Evolutionary conservation across 2,113 vertebrate genomes (phyloP), one percentile per base, ranked within the genome.

Genomic region (Anguilla rostrata): DNA sequence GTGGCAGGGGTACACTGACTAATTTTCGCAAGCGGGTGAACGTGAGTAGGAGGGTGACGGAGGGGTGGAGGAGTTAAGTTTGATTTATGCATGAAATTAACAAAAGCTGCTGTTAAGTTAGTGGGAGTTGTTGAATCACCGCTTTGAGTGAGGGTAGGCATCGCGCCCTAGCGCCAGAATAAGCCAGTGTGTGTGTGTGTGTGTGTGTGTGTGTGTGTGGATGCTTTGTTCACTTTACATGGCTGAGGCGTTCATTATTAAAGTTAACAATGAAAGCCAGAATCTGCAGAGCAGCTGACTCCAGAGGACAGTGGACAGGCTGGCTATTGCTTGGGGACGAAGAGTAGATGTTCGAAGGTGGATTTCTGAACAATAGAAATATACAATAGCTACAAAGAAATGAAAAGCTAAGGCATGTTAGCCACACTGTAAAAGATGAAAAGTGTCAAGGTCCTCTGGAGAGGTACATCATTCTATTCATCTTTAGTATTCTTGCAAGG

Each of bases 261-360:
- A 40, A 46, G 83, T 49, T 39, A 39, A 60, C 83, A 60, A 40
- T 63, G 56, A 40, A 26, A 39, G 57, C 83, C 53, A 9, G 34
- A 18, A n/a, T 49, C 29, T 39, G 56, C 83, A 66, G 56, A 20
- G 6, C 53, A 60, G 53, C 83, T 56, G 56, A 22, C 56, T 11
- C 39, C 2, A 7, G 53, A 22, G 57, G 0, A 84, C 83, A 39
- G 53, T 7, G 29, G 22, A 49, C 85, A 88, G 12, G 63, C 80
- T 57, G 84, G 57, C 82, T 78, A 82, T 60, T 75, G 81, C 86
- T 85, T 46, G 71, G 81, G 85, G 83, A 92, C 89, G 89, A 89
- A 88, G 63, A 91, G 82, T 56, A 26, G 11, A 22, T 82, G 86
- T 88, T 88, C n/a, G 86, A 88, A 6, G 11, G 78, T 43, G 5